Evolutionary conservation across 2,113 vertebrate species (phyloP).

Genomic region (Fregetta grallaria): DNA sequence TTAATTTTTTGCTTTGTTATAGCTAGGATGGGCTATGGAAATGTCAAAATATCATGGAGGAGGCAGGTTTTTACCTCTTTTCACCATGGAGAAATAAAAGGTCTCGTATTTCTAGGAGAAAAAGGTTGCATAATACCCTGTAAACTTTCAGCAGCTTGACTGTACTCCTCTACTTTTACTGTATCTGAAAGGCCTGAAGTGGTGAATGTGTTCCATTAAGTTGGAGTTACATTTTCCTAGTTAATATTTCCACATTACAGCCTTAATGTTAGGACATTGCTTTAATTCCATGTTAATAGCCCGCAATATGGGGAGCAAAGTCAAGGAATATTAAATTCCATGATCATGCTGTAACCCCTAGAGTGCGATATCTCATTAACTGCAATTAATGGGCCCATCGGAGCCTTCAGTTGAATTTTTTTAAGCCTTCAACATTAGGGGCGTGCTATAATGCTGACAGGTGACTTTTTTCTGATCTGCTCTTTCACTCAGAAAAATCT

Average conservation of each 20-base stretch:
- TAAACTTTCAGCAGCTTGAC: background rate
- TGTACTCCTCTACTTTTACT: background rate
- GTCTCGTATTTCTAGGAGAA: background rate
- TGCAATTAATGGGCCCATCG: background rate
- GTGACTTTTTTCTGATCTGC: background rate
- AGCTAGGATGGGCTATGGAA: background rate
- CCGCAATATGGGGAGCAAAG: background rate
- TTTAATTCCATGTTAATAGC: background rate
- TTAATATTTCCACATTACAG: background rate
- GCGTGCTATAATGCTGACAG: background rate
- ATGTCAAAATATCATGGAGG: background rate
- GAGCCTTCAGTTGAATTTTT: background rate
- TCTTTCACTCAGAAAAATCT: background rate
- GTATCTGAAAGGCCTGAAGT: background rate
- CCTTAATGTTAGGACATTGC: background rate
- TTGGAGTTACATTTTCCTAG: background rate
- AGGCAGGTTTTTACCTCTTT: background rate
- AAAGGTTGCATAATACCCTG: background rate
- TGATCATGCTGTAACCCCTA: background rate
- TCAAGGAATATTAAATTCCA: background rate
- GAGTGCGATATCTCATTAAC: background rate
- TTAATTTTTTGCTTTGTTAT: background rate
- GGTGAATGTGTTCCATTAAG: background rate
- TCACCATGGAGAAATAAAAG: background rate
- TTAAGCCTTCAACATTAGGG: background rate